Evolutionary conservation across 2,797 vertebrate species (phyloP).

Genomic region (Buceros bicornis): DNA sequence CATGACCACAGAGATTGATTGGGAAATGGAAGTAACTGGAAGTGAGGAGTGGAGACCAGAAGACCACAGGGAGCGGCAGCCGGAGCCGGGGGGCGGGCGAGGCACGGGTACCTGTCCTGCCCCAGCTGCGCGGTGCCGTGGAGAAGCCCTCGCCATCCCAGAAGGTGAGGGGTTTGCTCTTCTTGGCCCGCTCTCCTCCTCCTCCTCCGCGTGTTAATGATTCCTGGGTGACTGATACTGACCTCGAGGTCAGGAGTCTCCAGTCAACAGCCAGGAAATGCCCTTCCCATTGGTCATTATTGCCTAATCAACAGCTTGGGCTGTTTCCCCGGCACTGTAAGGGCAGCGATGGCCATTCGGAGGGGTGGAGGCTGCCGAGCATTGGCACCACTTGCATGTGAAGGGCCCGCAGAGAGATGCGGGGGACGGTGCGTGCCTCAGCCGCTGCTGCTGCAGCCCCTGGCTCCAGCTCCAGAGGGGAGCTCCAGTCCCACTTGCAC

Average conservation of each 20-base stretch:
- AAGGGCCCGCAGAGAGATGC: background rate
- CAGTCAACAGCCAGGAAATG: slow-evolving; percentile 55
- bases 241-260: slow-evolving; percentile 35
- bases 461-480: background rate
- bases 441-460: background rate
- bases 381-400: background rate
- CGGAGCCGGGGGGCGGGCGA: background rate
- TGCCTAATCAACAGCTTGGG: slow-evolving; percentile 55
- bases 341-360: background rate
- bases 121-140: background rate
- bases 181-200: background rate
- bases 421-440: background rate
- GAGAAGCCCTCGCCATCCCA: background rate
- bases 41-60: background rate
- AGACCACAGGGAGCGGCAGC: background rate
- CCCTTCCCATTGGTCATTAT: slow-evolving; percentile 44
- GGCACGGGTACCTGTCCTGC: background rate
- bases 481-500: background rate
- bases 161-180: background rate
- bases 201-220: background rate
- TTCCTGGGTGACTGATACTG: slow-evolving; percentile 32
- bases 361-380: background rate
- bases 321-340: background rate
- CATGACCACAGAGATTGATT: background rate
- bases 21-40: background rate